Conservation (phyloP, 2,888 invertebrate species). For the Torymus aiolomorphi region DNA sequence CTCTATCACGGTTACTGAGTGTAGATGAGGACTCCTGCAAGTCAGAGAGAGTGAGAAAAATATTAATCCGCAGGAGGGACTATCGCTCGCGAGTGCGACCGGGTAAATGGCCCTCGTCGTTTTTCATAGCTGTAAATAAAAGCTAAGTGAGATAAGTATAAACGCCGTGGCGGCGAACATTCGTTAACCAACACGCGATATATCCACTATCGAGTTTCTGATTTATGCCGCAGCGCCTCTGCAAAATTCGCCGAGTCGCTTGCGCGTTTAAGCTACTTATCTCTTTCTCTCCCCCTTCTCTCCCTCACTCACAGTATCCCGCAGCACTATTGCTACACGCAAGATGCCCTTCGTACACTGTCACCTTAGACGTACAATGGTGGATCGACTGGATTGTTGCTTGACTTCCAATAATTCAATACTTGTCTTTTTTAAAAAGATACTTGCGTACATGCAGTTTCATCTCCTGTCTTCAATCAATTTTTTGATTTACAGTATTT, state of each 20-base stretch:
- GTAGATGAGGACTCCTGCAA: neutral
- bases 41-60: neutral
- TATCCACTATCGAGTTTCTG: constrained; percentile 57
- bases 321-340: too few species aligned
- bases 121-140: constrained; percentile 49
- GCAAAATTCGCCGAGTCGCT: constrained; percentile 8
- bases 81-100: neutral
- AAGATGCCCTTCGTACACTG: neutral
- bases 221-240: constrained; percentile 53
- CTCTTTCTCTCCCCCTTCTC: neutral
- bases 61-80: constrained; percentile 12
- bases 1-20: neutral
- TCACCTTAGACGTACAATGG: constrained; percentile 6
- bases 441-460: too few species aligned
- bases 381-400: too few species aligned
- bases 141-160: constrained; percentile 49
- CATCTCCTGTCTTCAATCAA: too few species aligned
- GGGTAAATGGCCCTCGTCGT: constrained; percentile 19
- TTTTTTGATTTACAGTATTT: too few species aligned
- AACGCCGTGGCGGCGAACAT: constrained; percentile 36
- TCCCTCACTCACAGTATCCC: neutral
- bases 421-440: too few species aligned
- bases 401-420: too few species aligned
- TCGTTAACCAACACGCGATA: constrained; percentile 54
- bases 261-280: constrained; percentile 32